Conservation (phyloP, 2,797 vertebrate species). For the Sebastes diaconus region DNA sequence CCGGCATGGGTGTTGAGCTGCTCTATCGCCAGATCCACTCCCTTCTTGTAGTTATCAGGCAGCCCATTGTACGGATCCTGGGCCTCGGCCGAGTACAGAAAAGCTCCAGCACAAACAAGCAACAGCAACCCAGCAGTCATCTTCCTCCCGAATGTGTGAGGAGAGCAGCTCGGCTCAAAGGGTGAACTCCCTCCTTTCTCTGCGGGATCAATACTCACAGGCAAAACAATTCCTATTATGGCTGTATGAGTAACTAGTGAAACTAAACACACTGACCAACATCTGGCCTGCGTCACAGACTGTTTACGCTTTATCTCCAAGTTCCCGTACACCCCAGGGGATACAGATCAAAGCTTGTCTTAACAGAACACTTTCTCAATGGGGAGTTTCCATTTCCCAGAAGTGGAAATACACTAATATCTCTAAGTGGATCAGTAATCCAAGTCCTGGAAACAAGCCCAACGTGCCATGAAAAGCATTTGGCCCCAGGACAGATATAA, state of each 20-base stretch:
- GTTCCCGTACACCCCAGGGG: background rate
- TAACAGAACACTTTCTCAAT: background rate
- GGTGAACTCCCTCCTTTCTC: slow-evolving; percentile 20
- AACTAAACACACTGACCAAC: background rate
- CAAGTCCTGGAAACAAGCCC: slow-evolving; percentile 9
- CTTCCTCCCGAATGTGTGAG: slow-evolving; percentile 42
- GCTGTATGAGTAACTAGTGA: background rate
- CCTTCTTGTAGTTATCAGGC: slow-evolving; percentile 54
- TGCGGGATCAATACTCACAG: background rate
- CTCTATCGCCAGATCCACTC: slow-evolving; percentile 73
- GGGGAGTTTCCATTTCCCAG: background rate
- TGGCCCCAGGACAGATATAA: background rate
- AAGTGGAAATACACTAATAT: background rate
- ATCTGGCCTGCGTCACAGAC: background rate
- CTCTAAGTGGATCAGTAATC: background rate
- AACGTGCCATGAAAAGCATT: background rate
- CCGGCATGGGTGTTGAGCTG: slow-evolving; percentile 48
- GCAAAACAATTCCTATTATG: slow-evolving; percentile 69
- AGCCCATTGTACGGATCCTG: slow-evolving; percentile 61
- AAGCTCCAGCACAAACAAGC: slow-evolving; percentile 58
- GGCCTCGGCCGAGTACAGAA: slow-evolving; percentile 42
- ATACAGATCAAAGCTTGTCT: background rate
- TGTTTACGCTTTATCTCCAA: slow-evolving; percentile 2
- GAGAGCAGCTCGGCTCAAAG: slow-evolving; percentile 5
- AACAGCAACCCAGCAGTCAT: slow-evolving; percentile 73